phyloP scores from a whole-genome alignment of 2,113 vertebrate genomes.

The Corydoras maculifer region DNA sequence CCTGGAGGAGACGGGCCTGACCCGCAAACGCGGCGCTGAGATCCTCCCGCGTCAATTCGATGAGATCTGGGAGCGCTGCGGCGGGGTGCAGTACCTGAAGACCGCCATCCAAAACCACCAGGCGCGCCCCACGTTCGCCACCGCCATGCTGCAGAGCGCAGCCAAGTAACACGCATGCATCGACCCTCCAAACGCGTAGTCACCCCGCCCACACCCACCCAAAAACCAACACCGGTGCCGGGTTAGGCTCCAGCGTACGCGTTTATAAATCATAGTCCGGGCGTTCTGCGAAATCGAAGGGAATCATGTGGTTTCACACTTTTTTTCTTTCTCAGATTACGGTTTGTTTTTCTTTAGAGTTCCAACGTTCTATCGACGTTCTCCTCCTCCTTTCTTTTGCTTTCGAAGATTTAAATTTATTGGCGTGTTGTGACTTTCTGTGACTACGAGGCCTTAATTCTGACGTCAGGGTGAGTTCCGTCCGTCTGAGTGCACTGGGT shows the following conservation, averaged over 20 bases:
- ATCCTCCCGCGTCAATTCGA: slow-evolving; percentile 93
- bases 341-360: slow-evolving; percentile 29
- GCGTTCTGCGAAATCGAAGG: slow-evolving; percentile 49
- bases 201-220: neutral
- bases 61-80: slow-evolving; percentile 96
- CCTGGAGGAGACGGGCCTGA: slow-evolving; percentile 93
- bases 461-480: slow-evolving; percentile 55
- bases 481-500: slow-evolving; percentile 48
- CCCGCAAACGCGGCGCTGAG: slow-evolving; percentile 88
- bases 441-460: slow-evolving; percentile 73
- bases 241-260: no score
- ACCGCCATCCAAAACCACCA: slow-evolving; percentile 85
- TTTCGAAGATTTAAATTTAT: slow-evolving; percentile 43
- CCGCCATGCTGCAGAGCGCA: slow-evolving; percentile 88
- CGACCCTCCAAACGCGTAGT: neutral
- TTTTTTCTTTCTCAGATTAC: neutral
- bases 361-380: slow-evolving; percentile 28
- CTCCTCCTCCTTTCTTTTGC: slow-evolving; percentile 46
- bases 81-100: slow-evolving; percentile 87
- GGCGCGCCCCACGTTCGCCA: slow-evolving; percentile 90
- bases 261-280: neutral
- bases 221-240: neutral
- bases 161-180: slow-evolving; percentile 60
- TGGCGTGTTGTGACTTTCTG: slow-evolving; percentile 26
- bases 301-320: slow-evolving; percentile 51